Evolutionary conservation across 2,888 invertebrate genomes (phyloP), one percentile per base, ranked within the genome.

Genomic region (Coleophora flavipennella): DNA sequence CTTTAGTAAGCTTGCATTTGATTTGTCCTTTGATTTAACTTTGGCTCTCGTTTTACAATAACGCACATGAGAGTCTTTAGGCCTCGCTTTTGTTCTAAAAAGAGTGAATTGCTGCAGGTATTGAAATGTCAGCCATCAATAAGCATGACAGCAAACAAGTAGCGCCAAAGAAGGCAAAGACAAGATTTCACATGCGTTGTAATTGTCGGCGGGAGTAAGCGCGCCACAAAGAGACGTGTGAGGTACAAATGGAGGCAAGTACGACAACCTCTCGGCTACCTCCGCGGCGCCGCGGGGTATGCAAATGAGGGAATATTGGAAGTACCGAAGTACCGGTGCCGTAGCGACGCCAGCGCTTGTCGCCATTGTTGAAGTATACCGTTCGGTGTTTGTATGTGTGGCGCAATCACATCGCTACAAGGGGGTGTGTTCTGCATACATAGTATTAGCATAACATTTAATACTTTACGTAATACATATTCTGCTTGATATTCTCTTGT

Each of bases 291-390:
- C 48, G 44, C 45, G 52, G 60, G 61, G 62, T 69, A 81, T 81
- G 79, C 67, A 80, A 80, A 81, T 80, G 71, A 73, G 66, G 62
- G 52, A 66, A 66, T 73, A 77, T 75, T 70, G 69, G 67, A 63
- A 68, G 75, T 69, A 70, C 62, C 62, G 61, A 63, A 68, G 75
- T 69, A 70, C 62, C 62, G 61, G 57, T 58, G 58, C 61, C 57
- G 54, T 59, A 20, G 20, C 20, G 20, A 20, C 20, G 20, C 20
- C 20, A 61, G 57, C 53, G 57, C 54, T 51, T 53, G 57, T 55
- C 38, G 62, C 63, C 54, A 69, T 73, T 76, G 75, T 72, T 68
- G 53, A 54, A n/a, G n/a, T 20, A 20, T 20, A 20, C 20, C 20
- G 20, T 6, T 20, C 20, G 20, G 20, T 4, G 3, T 6, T 20